Evolutionary conservation across 2,888 invertebrate genomes (phyloP), one percentile per base, ranked within the genome.

Genomic region (Apodemia hepburni): DNA sequence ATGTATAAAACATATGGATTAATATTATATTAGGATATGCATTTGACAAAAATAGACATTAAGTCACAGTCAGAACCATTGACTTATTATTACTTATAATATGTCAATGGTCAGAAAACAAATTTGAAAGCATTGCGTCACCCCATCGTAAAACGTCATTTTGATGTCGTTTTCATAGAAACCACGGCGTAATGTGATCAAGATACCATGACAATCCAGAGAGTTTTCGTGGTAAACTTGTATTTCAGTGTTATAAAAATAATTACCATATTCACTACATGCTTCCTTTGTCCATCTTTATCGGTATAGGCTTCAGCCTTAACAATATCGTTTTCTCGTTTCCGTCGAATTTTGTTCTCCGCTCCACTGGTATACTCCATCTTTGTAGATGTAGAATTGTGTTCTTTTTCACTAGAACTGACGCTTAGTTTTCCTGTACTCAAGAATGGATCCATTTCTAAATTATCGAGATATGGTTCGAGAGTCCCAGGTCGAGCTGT

Each of bases 231-330:
- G 22, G 22, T 22, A 22, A 22, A 22, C 22, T 1, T 22, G 22
- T 22, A 22, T n/a, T n/a, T n/a, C n/a, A 22, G 2, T 2, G 1
- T 22, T 22, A 38, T n/a, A 45, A 45, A 15, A n/a, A 6, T 15
- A 6, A n/a, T 85, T 81, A 95, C 97, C 95, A 97, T 94, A 68
- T 94, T 94, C 1, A 96, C 95, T 62, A 95, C 93, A 78, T 95
- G 94, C 73, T 94, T 93, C 68, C 94, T 93, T 71, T 94, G 94
- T 8, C 96, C 96, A 75, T 95, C 95, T 67, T 92, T 92, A 71
- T 94, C 94, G 6, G 93, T 93, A 64, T 93, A 93, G 0, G 93
- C 93, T 75, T 95, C 95, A n/a, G 95, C 93, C 64, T 94, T 93
- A n/a, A 96, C 93, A 2, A 96, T 93, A 71, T 95, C 95, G 22